Evolutionary conservation across 2,888 invertebrate species (phyloP).

Genomic region (Tinea semifulvella): DNA sequence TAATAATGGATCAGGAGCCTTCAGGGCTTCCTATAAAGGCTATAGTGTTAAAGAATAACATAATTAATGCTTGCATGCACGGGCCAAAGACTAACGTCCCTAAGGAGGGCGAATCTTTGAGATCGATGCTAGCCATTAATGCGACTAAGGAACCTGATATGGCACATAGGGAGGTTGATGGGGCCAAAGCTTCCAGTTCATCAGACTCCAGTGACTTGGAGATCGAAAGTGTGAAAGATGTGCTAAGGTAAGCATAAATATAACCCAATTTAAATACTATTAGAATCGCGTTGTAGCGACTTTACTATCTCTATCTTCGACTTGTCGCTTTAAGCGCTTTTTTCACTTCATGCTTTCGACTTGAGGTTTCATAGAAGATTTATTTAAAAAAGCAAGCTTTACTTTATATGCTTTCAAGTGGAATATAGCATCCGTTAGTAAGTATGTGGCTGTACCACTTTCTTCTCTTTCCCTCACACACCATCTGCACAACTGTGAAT

Average conservation of each 20-base stretch:
- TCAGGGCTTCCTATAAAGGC: conserved; percentile 7
- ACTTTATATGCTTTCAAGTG: no score
- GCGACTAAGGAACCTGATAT: background rate
- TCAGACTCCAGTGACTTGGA: conserved; percentile 46
- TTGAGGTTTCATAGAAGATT: no score
- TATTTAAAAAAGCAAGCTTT: no score
- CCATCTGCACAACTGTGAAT: no score
- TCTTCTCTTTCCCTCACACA: no score
- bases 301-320: no score
- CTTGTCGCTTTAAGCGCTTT: no score
- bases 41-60: conserved; percentile 60
- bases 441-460: no score
- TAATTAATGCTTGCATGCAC: conserved; percentile 60
- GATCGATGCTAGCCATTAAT: background rate
- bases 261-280: no score
- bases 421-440: no score
- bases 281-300: no score
- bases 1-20: background rate
- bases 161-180: background rate
- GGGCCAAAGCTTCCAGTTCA: background rate
- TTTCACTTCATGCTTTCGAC: no score
- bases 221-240: conserved; percentile 52
- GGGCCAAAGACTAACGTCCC: conserved; percentile 33
- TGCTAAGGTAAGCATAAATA: conserved; percentile 31
- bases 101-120: background rate